Base-by-base conservation (phyloP, 2,888 invertebrate genomes). In the Caenorhabditis afra region DNA sequence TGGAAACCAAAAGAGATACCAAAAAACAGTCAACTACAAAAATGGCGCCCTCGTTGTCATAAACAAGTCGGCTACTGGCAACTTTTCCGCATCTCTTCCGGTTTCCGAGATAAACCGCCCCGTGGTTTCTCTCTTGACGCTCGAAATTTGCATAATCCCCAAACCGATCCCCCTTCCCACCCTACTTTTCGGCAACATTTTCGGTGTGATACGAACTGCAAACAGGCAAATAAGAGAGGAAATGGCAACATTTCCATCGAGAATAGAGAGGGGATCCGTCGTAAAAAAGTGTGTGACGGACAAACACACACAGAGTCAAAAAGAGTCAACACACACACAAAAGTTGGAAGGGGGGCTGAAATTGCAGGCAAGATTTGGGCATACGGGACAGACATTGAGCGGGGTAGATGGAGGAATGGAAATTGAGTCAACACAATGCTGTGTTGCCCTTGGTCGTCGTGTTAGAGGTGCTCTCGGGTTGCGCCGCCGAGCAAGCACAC, bases 301-400 rank as follows among this genome's bases (percentile, higher is more conserved):
- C n/a, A n/a, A n/a, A n/a, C n/a, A n/a, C n/a, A n/a, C n/a, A n/a
- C n/a, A n/a, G n/a, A n/a, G n/a, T n/a, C n/a, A n/a, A n/a, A n/a
- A n/a, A n/a, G n/a, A n/a, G n/a, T n/a, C n/a, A n/a, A n/a, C n/a
- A n/a, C n/a, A n/a, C n/a, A n/a, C n/a, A n/a, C n/a, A n/a, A n/a
- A n/a, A n/a, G n/a, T n/a, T n/a, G n/a, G n/a, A n/a, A n/a, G n/a
- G n/a, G n/a, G n/a, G n/a, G n/a, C n/a, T n/a, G n/a, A n/a, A n/a
- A n/a, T n/a, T n/a, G n/a, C n/a, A n/a, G n/a, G n/a, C n/a, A 3
- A 29, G 29, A 29, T 29, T 29, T 29, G 29, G 29, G 16, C 3
- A 29, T 29, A 52, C n/a, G 58, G 50, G 52, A 50, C 35, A 45
- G 52, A 70, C 59, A 70, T 70, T 70, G 70, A 70, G 70, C 61